A percentile compares a stretch with the other conserved stretches of the same genome.
Conservation (phyloP, 2,113 vertebrate species). For the Choloepus hoffmanni region DNA sequence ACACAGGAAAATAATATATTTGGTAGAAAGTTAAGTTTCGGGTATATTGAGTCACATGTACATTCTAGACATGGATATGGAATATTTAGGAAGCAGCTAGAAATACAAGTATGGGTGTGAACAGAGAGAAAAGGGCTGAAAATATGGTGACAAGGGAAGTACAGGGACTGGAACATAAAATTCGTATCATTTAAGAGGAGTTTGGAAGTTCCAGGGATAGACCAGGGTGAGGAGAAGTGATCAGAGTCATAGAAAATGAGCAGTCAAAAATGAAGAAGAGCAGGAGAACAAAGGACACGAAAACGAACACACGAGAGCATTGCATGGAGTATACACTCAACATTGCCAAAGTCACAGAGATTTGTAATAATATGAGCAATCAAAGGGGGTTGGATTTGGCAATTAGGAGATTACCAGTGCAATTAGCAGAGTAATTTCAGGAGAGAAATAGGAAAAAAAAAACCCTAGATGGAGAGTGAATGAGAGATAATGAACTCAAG, state of each 20-base stretch:
- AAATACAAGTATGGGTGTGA: neutral
- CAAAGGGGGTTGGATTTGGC: neutral
- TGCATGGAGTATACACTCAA: neutral
- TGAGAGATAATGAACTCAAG: neutral
- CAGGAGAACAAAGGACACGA: neutral
- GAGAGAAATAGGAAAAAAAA: neutral
- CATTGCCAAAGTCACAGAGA: neutral
- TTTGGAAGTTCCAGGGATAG: neutral
- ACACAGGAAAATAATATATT: neutral
- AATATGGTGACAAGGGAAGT: neutral
- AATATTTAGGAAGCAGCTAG: neutral
- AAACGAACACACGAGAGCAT: neutral
- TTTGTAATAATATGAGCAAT: neutral
- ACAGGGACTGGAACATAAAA: neutral
- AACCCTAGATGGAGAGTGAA: neutral
- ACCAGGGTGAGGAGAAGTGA: neutral
- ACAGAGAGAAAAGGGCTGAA: neutral
- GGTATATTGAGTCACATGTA: neutral
- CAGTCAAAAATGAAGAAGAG: neutral
- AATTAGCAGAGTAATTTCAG: slow-evolving; percentile 9
- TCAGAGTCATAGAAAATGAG: neutral
- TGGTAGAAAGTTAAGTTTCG: neutral
- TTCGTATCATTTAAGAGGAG: neutral
- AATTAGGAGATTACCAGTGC: neutral
- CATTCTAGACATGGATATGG: neutral